A percentile compares a stretch with the other conserved stretches of the same genome.
Conservation (phyloP, 2,888 invertebrate species). For the Tupiocoris notatus region DNA sequence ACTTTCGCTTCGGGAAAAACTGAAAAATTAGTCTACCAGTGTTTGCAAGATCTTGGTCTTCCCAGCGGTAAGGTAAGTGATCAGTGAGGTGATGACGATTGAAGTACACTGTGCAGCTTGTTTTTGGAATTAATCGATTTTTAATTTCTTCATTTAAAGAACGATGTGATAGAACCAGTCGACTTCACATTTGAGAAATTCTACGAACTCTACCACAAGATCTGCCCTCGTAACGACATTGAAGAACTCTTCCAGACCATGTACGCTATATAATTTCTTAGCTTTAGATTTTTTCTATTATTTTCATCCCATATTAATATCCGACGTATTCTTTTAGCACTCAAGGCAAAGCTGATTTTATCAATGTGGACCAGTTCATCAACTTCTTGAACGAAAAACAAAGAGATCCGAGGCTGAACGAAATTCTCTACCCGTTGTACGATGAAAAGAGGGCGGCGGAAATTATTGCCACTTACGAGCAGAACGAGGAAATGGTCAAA, state of each 20-base stretch:
- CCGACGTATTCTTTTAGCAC: conserved; percentile 64
- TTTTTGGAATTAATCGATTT: not conserved
- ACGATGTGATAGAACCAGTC: conserved; percentile 89
- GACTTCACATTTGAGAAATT: conserved; percentile 99
- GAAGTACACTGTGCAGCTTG: not conserved
- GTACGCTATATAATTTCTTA: too few relatives aligned
- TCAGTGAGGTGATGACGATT: too few relatives aligned
- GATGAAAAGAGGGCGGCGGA: conserved; percentile 90
- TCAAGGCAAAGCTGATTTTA: conserved; percentile 83
- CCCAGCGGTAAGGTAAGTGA: conserved; percentile 78
- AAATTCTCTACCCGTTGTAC: conserved; percentile 96
- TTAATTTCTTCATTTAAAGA: conserved; percentile 56
- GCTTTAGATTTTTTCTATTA: too few relatives aligned
- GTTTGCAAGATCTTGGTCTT: conserved; percentile 87
- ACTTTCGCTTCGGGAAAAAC: conserved; percentile 99
- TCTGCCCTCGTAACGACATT: conserved; percentile 97
- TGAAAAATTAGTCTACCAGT: conserved; percentile 96
- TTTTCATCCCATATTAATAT: not conserved
- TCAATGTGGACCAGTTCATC: conserved; percentile 82
- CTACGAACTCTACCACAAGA: conserved; percentile 96
- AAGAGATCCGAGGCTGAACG: conserved; percentile 95
- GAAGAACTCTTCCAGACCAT: conserved; percentile 94
- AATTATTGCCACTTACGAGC: conserved; percentile 91
- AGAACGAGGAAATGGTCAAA: conserved; percentile 69
- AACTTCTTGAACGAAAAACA: conserved; percentile 96